Base-by-base conservation (phyloP, 2,113 vertebrate genomes). In the Emydocephalus ijimae region DNA sequence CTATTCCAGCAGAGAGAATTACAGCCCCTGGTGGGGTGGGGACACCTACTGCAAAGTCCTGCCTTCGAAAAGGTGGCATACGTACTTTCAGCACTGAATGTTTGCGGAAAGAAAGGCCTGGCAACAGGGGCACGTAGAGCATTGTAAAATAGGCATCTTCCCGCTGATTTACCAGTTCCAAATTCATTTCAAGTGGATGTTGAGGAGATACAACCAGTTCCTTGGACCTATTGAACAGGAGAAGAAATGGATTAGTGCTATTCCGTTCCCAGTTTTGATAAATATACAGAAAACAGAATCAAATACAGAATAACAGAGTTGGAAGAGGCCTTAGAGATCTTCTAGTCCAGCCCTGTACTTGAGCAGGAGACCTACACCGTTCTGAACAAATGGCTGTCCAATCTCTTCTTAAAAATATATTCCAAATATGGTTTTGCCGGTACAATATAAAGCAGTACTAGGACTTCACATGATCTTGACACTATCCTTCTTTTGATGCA, bases 51-150 rank as follows among this genome's bases (percentile, higher is more conserved):
- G n/a, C 1, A 8, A 92, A 91, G 39, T 4, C 11, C 56, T 52
- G 91, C 20, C 61, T 5, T 89, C 24, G 1, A 29, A 24, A 24
- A 7, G 29, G 29, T 20, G 8, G 74, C 20, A 87, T 52, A 64
- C 92, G 0, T 56, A 92, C 92, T n/a, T 20, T 85, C 34, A 89
- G 5, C 3, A 89, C 50, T 7, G 23, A 86, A 54, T 14, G 23
- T 87, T 54, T 93, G 92, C 92, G 92, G 23, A 93, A 90, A 89
- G 92, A 93, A 48, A 93, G 92, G 14, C 92, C 92, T 14, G 92
- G 89, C 12, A 93, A 29, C 10, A 87, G 48, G 26, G 57, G 81
- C 81, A 93, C 23, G 1, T 54, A 48, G 55, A 93, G 56, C 6
- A 2, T 86, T 0, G 45, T 57, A n/a, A 29, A 90, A 18, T 93